Base-by-base conservation (phyloP, 2,888 invertebrate species). In the Macrosoma leucophasiata region DNA sequence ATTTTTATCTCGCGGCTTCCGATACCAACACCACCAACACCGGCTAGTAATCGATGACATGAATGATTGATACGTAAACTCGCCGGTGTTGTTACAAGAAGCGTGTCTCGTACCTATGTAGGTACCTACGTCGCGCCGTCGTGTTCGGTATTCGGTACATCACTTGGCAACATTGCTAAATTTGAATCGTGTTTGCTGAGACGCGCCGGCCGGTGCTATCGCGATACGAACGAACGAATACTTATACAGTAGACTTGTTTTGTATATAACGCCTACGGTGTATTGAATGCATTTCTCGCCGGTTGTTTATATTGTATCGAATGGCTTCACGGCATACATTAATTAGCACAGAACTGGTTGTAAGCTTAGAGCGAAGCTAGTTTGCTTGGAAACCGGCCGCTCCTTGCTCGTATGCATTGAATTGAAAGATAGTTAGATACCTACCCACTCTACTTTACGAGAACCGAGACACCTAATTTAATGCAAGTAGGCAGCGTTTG, bases 361-460 rank as follows among this genome's bases (percentile, higher is more conserved):
- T 37, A 40, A 23, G 34, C 33, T 39, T 43, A 36, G 46, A 33
- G 32, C 34, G 36, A 39, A 36, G 41, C 47, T 52, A 50, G 50
- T 39, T 36, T 45, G 52, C 48, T 55, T 44, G 45, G 46, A 61
- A 72, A 70, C 72, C 69, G 69, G 71, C 64, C 48, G 41, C 48
- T 43, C 40, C 51, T 38, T 46, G 43, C 47, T 44, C 45, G 48
- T 46, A 43, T 52, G 54, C 60, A 58, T 62, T 60, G 61, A 59
- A 64, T 63, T 64, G 54, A 64, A 60, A 62, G 65, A 65, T 59
- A 57, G 50, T 51, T 46, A 53, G 50, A 52, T 57, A 55, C 52
- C 49, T 48, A 48, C 40, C 21, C 18, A 32, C 29, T 19, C 29
- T n/a, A 30, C 15, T 32, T 13, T 29, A 20, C 25, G 20, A 33